Evolutionary conservation across 2,888 invertebrate species (phyloP), one percentile per base, ranked within the genome.

Genomic region (Odontomyia ornata): DNA sequence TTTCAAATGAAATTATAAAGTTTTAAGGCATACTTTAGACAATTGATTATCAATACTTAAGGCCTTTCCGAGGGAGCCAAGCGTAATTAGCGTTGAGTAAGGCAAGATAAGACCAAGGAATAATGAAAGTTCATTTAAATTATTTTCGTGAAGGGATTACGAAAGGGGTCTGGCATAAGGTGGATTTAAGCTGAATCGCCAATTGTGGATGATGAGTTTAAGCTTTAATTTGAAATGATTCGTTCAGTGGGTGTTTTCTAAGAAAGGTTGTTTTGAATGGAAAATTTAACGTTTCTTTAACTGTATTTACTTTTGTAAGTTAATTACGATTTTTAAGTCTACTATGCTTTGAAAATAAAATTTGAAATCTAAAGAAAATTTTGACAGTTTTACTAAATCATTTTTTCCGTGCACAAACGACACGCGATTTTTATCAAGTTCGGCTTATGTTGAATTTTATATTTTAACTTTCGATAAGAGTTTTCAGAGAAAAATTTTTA

Each of bases 381-480:
- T 36, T 67, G 67, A 67, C 67, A 67, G 23, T n/a, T 67, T 67
- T 36, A 5, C 7, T 2, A 43, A 18, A 18, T 21, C 1, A 67
- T n/a, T n/a, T 67, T 67, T 67, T 43, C 43, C 36, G 67, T 36
- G 67, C 43, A 1, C 0, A 36, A 9, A 21, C 18, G n/a, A 43
- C 67, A 67, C 67, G 67, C 67, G 15, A 71, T 5, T 71, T 71
- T 71, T 71, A 71, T 47, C 25, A 9, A 7, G 1, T 71, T 71
- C 47, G 47, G 52, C 71, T 52, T 46, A 52, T 71, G 47, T 36
- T 36, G n/a, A 71, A 71, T 47, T 27, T 69, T 71, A 47, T 47
- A 11, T 71, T 71, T 71, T 47, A 71, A 25, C 5, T 67, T 21
- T 43, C 9, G 36, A 36, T 5, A 23, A 18, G 43, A 52, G 2